Conservation (phyloP, 2,888 invertebrate genomes). For the Parnassius apollo region DNA sequence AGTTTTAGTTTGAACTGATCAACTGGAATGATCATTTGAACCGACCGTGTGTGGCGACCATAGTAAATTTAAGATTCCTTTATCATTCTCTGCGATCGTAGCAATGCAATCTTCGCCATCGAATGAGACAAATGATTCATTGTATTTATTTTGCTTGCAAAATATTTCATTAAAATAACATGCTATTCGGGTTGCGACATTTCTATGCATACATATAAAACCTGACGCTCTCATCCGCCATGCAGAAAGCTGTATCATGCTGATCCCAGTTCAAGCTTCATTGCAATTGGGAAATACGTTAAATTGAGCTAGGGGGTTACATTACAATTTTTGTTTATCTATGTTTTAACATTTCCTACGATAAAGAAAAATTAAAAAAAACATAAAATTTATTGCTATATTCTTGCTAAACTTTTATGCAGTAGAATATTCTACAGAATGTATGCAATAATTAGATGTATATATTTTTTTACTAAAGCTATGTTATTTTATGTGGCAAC, state of each 20-base stretch:
- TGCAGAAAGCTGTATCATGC: constrained; percentile 80
- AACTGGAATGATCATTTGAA: too few relatives aligned
- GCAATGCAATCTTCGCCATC: constrained; percentile 51
- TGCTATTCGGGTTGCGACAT: constrained; percentile 77
- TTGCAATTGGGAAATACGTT: constrained; percentile 26
- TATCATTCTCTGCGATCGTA: constrained; percentile 54
- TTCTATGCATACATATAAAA: constrained; percentile 72
- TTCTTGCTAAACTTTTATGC: constrained; percentile 10
- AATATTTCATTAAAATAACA: constrained; percentile 64
- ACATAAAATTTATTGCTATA: constrained; percentile 6
- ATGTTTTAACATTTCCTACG: constrained; percentile 9
- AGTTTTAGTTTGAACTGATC: too few relatives aligned
- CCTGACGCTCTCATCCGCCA: constrained; percentile 75
- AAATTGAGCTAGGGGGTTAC: constrained; percentile 9
- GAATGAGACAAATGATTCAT: constrained; percentile 28
- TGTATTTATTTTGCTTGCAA: constrained; percentile 46
- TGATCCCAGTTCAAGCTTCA: constrained; percentile 58
- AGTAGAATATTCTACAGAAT: constrained; percentile 11
- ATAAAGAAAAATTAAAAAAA: not conserved
- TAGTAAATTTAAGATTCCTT: constrained; percentile 43
- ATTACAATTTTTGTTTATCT: not conserved
- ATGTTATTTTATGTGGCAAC: too few relatives aligned
- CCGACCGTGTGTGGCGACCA: too few relatives aligned
- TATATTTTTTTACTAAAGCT: too few relatives aligned
- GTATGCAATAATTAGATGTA: constrained; percentile 1